Evolutionary conservation across 2,888 invertebrate genomes (phyloP).

Genomic region (Drosophila helvetica): DNA sequence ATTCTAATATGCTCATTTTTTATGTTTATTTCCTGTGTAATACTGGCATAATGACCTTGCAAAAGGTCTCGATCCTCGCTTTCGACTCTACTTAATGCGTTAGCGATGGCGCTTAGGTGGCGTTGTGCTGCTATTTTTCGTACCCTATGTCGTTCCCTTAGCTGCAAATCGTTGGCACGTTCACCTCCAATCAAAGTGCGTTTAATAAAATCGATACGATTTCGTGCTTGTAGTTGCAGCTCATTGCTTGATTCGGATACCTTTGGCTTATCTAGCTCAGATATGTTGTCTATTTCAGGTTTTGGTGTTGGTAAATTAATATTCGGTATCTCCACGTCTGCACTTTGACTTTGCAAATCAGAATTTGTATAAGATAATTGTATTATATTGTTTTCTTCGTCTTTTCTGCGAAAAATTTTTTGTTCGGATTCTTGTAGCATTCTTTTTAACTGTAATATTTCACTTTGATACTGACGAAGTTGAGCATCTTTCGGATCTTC

Average conservation of each 20-base stretch:
- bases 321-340: not conserved
- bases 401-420: slow-evolving; percentile 5
- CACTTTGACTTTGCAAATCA: not conserved
- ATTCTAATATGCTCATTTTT: slow-evolving; percentile 88
- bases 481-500: slow-evolving; percentile 96
- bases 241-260: slow-evolving; percentile 19
- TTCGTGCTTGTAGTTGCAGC: slow-evolving; percentile 77
- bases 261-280: not conserved
- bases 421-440: slow-evolving; percentile 68
- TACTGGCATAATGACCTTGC: slow-evolving; percentile 90
- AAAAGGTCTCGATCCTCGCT: slow-evolving; percentile 89
- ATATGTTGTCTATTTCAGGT: not conserved
- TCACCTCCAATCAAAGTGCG: slow-evolving; percentile 92
- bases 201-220: slow-evolving; percentile 87
- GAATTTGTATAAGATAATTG: not conserved
- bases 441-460: slow-evolving; percentile 88
- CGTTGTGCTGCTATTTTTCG: slow-evolving; percentile 89
- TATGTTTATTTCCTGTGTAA: slow-evolving; percentile 90
- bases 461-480: slow-evolving; percentile 92
- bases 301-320: not conserved
- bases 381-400: slow-evolving; percentile 1
- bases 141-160: slow-evolving; percentile 88
- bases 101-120: slow-evolving; percentile 86
- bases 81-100: slow-evolving; percentile 86
- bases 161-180: slow-evolving; percentile 88